Percentiles rank a stretch among this genome's conserved stretches.
phyloP scores from a whole-genome alignment of 1,140 invertebrate species.

The Drosophila fuyamai region DNA sequence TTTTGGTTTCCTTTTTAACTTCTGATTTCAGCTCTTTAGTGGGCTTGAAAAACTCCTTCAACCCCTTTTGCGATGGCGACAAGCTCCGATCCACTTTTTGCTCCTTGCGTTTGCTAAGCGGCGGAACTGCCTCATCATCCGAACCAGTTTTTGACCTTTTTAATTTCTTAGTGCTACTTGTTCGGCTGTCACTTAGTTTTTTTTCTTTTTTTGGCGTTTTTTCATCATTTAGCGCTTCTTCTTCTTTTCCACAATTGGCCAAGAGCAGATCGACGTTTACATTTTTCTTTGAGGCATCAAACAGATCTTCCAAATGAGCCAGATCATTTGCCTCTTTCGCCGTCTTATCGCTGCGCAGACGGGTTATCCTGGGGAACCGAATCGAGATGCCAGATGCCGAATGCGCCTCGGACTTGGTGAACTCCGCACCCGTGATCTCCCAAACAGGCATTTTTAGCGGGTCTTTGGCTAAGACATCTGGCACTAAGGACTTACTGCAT shows the following conservation, averaged over 20 bases:
- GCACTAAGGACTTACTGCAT: constrained; percentile 92
- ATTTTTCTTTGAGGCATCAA: constrained; percentile 88
- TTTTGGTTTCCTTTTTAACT: constrained; percentile 8
- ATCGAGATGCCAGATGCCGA: constrained; percentile 97
- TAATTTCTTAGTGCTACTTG: constrained; percentile 39
- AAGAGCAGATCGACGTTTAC: constrained; percentile 88
- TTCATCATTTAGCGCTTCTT: constrained; percentile 6
- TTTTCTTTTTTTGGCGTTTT: constrained; percentile 52
- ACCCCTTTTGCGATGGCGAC: constrained; percentile 16
- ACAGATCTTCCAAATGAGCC: constrained; percentile 89
- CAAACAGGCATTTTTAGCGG: constrained; percentile 95
- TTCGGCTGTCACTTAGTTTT: background rate
- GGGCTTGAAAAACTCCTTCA: constrained; percentile 42
- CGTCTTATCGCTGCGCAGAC: constrained; percentile 92
- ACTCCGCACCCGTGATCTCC: constrained; percentile 97
- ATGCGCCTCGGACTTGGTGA: constrained; percentile 93
- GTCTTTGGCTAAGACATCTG: constrained; percentile 94
- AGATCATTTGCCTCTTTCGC: constrained; percentile 94
- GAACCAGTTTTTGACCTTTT: constrained; percentile 30
- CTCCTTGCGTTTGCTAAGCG: constrained; percentile 27
- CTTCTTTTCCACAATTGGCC: constrained; percentile 46
- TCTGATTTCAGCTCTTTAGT: background rate
- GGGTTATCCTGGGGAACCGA: constrained; percentile 95
- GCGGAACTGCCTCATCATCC: constrained; percentile 27
- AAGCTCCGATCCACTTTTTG: constrained; percentile 4